Evolutionary conservation across 2,113 vertebrate genomes (phyloP).

Genomic region (Gymnobelideus leadbeateri): DNA sequence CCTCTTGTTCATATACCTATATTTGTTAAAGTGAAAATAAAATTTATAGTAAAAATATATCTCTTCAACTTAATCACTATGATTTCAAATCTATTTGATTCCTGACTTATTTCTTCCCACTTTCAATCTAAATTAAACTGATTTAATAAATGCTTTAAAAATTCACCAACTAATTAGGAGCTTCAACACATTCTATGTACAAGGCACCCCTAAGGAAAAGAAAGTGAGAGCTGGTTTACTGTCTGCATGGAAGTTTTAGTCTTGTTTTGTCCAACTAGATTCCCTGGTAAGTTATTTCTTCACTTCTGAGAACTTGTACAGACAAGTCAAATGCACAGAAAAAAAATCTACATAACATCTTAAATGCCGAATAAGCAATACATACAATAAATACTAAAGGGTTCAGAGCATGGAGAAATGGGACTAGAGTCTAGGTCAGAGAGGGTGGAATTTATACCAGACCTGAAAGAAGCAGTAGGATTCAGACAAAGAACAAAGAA

Average conservation of each 20-base stretch:
- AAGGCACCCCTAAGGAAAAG: not conserved
- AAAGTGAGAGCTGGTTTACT: not conserved
- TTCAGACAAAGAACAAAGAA: not conserved
- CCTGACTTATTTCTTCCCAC: not conserved
- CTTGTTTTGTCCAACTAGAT: not conserved
- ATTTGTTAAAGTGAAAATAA: not conserved
- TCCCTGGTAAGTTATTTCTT: not conserved
- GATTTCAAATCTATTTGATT: not conserved
- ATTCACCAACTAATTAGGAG: not conserved
- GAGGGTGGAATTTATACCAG: not conserved
- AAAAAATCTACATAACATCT: not conserved
- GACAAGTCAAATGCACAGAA: not conserved
- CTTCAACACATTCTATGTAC: not conserved
- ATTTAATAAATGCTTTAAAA: conserved; percentile 2
- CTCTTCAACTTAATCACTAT: not conserved
- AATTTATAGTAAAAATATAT: not conserved
- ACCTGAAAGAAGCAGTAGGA: not conserved
- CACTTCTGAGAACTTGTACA: not conserved
- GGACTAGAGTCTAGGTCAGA: not conserved
- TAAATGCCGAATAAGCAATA: not conserved
- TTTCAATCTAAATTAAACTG: not conserved
- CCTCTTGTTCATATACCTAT: not conserved
- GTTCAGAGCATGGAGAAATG: not conserved
- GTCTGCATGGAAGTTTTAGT: not conserved
- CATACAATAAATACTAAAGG: not conserved